A percentile compares a stretch with the other conserved stretches of the same genome.
Evolutionary conservation across 2,888 invertebrate species (phyloP).

Genomic region (Latrodectus hesperus): DNA sequence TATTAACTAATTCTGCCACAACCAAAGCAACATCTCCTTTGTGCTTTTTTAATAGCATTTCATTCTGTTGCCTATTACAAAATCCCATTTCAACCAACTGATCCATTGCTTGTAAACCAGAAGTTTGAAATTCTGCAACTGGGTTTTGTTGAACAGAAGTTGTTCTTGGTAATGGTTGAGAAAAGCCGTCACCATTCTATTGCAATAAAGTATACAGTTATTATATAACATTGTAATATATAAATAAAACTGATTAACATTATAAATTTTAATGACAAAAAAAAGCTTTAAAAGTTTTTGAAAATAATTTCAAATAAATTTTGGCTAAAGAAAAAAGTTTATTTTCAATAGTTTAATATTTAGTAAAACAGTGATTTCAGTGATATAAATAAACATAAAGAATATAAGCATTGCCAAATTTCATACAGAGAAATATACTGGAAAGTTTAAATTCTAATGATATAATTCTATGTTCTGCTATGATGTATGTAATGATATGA

Average conservation of each 20-base stretch:
- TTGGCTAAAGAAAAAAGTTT: too few species aligned
- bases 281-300: too few species aligned
- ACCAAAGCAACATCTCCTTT: constrained; percentile 68
- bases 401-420: too few species aligned
- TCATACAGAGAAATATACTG: too few species aligned
- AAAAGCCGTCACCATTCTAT: neutral
- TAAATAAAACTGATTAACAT: neutral
- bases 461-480: too few species aligned
- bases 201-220: neutral
- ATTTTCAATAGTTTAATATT: too few species aligned
- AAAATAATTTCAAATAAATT: too few species aligned
- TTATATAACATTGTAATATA: neutral
- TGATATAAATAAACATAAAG: too few species aligned
- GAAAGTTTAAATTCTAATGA: too few species aligned
- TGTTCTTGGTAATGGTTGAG: constrained; percentile 8
- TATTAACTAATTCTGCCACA: constrained; percentile 67
- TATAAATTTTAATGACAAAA: too few species aligned
- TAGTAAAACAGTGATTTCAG: too few species aligned
- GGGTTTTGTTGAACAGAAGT: neutral
- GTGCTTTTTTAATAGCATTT: constrained; percentile 64
- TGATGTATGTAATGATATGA: too few species aligned
- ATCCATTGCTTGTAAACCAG: constrained; percentile 44
- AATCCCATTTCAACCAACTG: constrained; percentile 70
- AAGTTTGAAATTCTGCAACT: neutral
- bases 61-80: constrained; percentile 67